Evolutionary conservation across 2,888 invertebrate species (phyloP).

Genomic region (Adelphocoris suturalis): DNA sequence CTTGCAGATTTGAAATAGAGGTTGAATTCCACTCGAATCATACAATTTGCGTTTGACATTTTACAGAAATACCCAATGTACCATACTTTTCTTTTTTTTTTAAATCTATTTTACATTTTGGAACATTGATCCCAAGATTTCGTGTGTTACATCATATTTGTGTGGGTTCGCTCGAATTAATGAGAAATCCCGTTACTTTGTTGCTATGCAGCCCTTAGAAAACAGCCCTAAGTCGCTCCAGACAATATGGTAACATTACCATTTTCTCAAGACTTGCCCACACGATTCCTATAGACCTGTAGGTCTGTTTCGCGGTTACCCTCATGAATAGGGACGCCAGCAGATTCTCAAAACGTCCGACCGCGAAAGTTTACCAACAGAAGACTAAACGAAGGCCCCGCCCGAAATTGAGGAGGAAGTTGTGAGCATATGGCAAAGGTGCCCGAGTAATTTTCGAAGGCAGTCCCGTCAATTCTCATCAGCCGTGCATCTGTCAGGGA

Average conservation of each 20-base stretch:
- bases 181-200: not conserved
- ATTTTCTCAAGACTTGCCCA: not conserved
- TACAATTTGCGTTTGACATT: no score
- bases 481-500: slow-evolving; percentile 71
- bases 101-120: no score
- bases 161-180: no score
- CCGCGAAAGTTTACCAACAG: slow-evolving; percentile 60
- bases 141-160: no score
- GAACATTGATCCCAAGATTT: no score
- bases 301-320: not conserved
- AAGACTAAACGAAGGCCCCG: not conserved
- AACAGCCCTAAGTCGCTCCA: not conserved
- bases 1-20: no score
- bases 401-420: slow-evolving; percentile 70
- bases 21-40: no score
- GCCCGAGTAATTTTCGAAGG: slow-evolving; percentile 69
- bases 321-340: slow-evolving; percentile 2
- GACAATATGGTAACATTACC: slow-evolving; percentile 14
- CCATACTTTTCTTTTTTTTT: no score
- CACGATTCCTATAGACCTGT: not conserved
- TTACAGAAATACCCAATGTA: no score
- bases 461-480: slow-evolving; percentile 71
- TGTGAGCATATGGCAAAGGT: slow-evolving; percentile 72
- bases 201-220: not conserved
- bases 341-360: slow-evolving; percentile 15